Evolutionary conservation across 2,888 invertebrate species (phyloP), one percentile per base, ranked within the genome.

Genomic region (Antheraea assamensis): DNA sequence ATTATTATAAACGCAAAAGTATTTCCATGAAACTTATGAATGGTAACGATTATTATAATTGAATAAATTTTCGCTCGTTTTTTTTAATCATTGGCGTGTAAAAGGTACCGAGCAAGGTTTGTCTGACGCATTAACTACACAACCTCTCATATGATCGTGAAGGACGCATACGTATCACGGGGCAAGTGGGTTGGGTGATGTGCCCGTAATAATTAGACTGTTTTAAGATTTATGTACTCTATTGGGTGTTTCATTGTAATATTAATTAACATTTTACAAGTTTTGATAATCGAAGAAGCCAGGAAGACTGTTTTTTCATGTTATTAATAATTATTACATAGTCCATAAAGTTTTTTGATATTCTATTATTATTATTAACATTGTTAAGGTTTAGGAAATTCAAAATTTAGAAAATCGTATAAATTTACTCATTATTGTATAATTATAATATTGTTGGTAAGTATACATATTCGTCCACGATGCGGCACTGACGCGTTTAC

Each of bases 231-330:
- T 90, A 88, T 93, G 86, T 90, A 91, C 87, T 89, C 85, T 89
- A 88, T 90, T 89, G 85, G 87, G 89, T 93, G 92, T 85, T 90
- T 88, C 85, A 85, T 87, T 80, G 80, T 77, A 83, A 91, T 91
- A 88, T 92, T 92, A 93, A 88, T 92, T 92, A 93, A 94, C 94
- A 94, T 90, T 93, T 93, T 93, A 93, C 93, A 94, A 92, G 86
- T 92, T 93, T 93, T 92, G 87, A 93, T 92, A 91, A 90, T 88
- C 88, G 88, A 90, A 89, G 84, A 90, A 85, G 84, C 91, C 92
- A 88, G 92, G 87, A 94, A 94, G 94, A 94, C 94, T 94, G 94
- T 93, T 93, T 92, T 88, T 93, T 93, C 90, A 90, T 85, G 85
- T 89, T 90, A 90, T 89, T 87, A 82, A 87, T 92, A 89, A 66